These are phyloP conservation scores for Lepidocyrtoides sp. DNA, from an alignment of 2,888 invertebrate genomes.

Conservation along the genomic window DNA sequence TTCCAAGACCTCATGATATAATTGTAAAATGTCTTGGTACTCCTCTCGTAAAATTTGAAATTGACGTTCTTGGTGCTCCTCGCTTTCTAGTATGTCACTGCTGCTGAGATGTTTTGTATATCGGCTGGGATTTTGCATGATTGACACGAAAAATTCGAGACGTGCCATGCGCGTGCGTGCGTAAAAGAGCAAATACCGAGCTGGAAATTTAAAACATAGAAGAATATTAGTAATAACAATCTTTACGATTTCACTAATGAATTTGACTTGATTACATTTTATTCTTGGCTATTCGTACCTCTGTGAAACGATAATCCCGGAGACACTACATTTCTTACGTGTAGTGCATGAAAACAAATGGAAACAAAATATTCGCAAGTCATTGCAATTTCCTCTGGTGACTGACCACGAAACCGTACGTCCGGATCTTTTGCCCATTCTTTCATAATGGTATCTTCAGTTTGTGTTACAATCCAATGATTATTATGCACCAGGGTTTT, in stretches of 20 bases:
- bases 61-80: constrained; percentile 6
- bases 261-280: background rate
- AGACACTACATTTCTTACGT: constrained; percentile 48
- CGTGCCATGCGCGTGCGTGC: constrained; percentile 65
- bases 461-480: constrained; percentile 66
- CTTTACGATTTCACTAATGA: background rate
- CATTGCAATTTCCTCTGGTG: constrained; percentile 49
- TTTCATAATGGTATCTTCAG: constrained; percentile 65
- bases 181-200: constrained; percentile 58
- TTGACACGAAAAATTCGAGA: constrained; percentile 51
- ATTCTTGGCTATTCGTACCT: constrained; percentile 10
- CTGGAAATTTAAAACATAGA: constrained; percentile 2
- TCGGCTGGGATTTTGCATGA: constrained; percentile 46
- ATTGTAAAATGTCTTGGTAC: constrained; percentile 60
- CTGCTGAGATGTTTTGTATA: background rate
- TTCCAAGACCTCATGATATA: constrained; percentile 59
- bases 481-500: constrained; percentile 66
- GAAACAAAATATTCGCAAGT: constrained; percentile 65
- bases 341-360: constrained; percentile 52
- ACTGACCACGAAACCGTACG: constrained; percentile 42
- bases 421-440: constrained; percentile 71
- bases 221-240: too few relatives aligned
- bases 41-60: constrained; percentile 54
- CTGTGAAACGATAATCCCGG: constrained; percentile 64
- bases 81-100: background rate